These are phyloP conservation scores for Epirrita christyi DNA, from an alignment of 2,888 invertebrate genomes.

Conservation along the genomic window DNA sequence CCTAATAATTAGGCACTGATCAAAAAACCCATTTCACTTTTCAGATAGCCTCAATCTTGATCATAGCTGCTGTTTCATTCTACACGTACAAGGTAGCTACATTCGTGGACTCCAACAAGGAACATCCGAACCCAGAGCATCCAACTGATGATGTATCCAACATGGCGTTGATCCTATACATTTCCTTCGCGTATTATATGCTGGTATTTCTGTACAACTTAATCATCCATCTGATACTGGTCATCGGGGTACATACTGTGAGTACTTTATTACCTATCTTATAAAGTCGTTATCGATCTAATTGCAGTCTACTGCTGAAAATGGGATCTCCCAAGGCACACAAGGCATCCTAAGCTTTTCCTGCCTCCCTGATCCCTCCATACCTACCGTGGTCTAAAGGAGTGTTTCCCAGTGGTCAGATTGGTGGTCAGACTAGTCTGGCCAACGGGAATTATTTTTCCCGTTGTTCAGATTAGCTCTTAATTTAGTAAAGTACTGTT, in stretches of 20 bases:
- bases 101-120: constrained; percentile 50
- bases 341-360: too few relatives aligned
- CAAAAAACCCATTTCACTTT: constrained; percentile 23
- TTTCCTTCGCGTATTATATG: constrained; percentile 65
- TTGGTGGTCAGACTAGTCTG: too few relatives aligned
- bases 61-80: constrained; percentile 49
- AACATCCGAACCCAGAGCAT: constrained; percentile 49
- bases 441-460: too few relatives aligned
- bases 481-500: too few relatives aligned
- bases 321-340: too few relatives aligned
- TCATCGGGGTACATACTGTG: constrained; percentile 69
- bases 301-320: too few relatives aligned
- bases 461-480: too few relatives aligned
- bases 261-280: constrained; percentile 31
- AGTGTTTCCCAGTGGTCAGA: too few relatives aligned
- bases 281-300: too few relatives aligned
- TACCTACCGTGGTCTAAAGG: too few relatives aligned
- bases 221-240: constrained; percentile 58
- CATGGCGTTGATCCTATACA: constrained; percentile 59
- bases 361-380: too few relatives aligned
- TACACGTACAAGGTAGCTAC: constrained; percentile 58
- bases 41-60: constrained; percentile 60
- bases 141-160: constrained; percentile 53
- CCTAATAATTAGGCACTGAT: too few relatives aligned
- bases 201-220: constrained; percentile 62